Conservation (phyloP, 2,113 vertebrate genomes). For the Urocynchramus pylzowi region DNA sequence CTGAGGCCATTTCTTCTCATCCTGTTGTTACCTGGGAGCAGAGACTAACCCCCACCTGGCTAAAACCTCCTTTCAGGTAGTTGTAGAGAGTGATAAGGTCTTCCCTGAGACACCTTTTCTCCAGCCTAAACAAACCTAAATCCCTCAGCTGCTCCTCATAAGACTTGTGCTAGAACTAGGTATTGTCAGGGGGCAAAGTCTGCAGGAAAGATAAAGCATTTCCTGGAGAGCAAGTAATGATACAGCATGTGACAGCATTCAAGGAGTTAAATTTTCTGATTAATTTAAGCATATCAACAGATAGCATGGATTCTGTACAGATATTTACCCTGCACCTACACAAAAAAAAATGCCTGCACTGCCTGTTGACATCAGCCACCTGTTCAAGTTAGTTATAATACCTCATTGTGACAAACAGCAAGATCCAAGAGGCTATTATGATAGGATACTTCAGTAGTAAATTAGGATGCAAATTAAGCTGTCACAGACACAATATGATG, state of each 20-base stretch:
- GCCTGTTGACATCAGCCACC: conserved; percentile 1
- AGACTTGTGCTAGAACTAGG: not conserved
- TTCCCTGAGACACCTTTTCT: not conserved
- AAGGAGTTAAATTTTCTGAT: not conserved
- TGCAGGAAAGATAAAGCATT: not conserved
- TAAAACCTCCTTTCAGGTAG: not conserved
- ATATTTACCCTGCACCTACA: not conserved
- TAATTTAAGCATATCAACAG: not conserved
- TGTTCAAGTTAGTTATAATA: not conserved
- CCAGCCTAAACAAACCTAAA: not conserved
- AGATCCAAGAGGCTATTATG: conserved; percentile 9
- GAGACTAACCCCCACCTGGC: fast-evolving
- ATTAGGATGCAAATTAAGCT: conserved; percentile 38
- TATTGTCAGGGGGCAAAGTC: not conserved
- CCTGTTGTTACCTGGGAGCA: not conserved
- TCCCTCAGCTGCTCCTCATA: not conserved
- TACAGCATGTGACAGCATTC: not conserved
- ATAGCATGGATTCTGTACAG: not conserved
- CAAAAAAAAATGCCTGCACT: not conserved
- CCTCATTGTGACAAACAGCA: conserved; percentile 19
- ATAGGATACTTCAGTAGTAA: not conserved
- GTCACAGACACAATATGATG: conserved; percentile 1
- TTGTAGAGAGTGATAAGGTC: not conserved
- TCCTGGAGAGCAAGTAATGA: not conserved
- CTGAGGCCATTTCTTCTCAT: not conserved